Percentiles rank a stretch among this genome's conserved stretches.
Evolutionary conservation across 2,888 invertebrate genomes (phyloP).

Genomic region (Nipponacmea schrenckii): DNA sequence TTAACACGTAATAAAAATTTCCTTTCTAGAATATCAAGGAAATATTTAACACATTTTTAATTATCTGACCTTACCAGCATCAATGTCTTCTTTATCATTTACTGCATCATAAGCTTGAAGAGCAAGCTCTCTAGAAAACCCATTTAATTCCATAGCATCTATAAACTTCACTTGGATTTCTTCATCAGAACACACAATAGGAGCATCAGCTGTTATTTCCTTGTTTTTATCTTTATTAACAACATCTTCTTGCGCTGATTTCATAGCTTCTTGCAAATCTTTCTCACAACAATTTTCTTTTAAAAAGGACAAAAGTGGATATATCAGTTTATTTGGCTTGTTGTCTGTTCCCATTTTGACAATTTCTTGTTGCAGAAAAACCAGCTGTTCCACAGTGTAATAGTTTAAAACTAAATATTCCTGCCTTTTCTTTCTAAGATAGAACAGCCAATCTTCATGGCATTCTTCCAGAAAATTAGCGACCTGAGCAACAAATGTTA

Average conservation of each 20-base stretch:
- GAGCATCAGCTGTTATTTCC: constrained; percentile 6
- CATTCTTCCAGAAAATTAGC: constrained; percentile 50
- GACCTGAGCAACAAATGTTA: constrained; percentile 39
- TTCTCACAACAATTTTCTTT: constrained; percentile 36
- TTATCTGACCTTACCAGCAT: constrained; percentile 27
- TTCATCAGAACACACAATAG: constrained; percentile 8
- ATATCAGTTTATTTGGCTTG: constrained; percentile 31
- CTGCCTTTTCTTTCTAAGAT: constrained; percentile 40
- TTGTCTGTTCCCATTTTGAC: constrained; percentile 38
- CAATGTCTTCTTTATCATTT: constrained; percentile 27
- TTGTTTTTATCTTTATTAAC: constrained; percentile 22
- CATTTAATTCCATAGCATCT: constrained; percentile 32
- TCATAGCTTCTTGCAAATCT: constrained; percentile 41
- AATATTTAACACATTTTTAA: no score
- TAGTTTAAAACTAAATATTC: constrained; percentile 48
- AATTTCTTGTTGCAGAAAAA: constrained; percentile 52
- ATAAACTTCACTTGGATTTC: constrained; percentile 31
- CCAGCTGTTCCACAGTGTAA: constrained; percentile 58
- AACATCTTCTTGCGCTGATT: constrained; percentile 26
- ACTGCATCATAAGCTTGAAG: constrained; percentile 28
- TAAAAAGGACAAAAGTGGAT: constrained; percentile 43
- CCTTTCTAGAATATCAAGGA: no score
- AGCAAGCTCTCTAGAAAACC: constrained; percentile 36
- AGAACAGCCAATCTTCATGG: constrained; percentile 43
- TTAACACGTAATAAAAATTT: background rate